phyloP scores from a whole-genome alignment of 23 tunicate species.

The Trididemnum clinides region DNA sequence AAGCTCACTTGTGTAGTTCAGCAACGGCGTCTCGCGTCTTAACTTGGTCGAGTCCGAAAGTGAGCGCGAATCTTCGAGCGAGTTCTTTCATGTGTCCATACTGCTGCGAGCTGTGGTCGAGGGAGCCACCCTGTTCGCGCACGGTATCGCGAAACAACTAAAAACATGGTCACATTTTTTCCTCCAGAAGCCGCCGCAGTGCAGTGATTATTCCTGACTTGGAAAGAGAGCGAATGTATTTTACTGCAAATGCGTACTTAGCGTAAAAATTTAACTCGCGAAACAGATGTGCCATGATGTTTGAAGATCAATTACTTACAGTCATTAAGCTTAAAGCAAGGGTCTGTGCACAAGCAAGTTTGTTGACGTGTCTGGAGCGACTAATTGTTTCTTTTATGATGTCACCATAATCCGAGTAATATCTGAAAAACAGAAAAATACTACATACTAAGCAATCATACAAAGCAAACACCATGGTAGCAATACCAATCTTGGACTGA shows the following conservation, averaged over 20 bases:
- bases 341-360: slow-evolving; percentile 93
- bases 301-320: no score
- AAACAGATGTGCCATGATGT: no score
- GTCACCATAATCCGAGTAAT: slow-evolving; percentile 98
- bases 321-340: slow-evolving; percentile 79
- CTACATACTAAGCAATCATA: no score
- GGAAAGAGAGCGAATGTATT: no score
- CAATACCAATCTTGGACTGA: no score
- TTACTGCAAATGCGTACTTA: no score
- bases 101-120: slow-evolving; percentile 85
- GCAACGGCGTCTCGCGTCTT: slow-evolving; percentile 97
- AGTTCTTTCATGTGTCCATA: slow-evolving; percentile 98
- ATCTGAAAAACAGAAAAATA: slow-evolving; percentile 52
- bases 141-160: slow-evolving; percentile 81
- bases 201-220: no score
- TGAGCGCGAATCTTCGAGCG: slow-evolving; percentile 92
- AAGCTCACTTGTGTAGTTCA: slow-evolving; percentile 88
- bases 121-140: slow-evolving; percentile 69
- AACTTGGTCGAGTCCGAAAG: slow-evolving; percentile 94
- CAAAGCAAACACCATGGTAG: no score
- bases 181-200: no score
- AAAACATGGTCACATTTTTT: no score
- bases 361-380: slow-evolving; percentile 82
- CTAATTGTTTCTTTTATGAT: slow-evolving; percentile 99
- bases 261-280: no score